A percentile compares a stretch with the other conserved stretches of the same genome.
Conservation (phyloP, 2,888 invertebrate species). For the Lasiommata megera region DNA sequence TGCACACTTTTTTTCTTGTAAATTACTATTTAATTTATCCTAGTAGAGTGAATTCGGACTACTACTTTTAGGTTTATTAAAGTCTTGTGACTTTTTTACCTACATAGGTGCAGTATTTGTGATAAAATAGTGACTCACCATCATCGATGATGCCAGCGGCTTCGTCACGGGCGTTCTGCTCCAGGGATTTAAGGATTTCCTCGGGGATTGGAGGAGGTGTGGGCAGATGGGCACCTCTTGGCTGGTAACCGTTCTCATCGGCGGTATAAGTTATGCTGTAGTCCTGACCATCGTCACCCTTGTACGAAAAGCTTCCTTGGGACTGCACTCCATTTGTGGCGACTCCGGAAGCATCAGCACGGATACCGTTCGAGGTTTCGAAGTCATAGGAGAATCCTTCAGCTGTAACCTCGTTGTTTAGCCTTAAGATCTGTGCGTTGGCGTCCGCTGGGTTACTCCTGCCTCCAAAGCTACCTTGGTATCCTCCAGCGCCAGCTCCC, state of each 20-base stretch:
- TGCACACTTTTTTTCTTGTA: no score
- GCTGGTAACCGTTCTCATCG: conserved; percentile 74
- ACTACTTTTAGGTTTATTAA: no score
- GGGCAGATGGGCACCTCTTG: conserved; percentile 71
- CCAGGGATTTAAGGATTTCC: conserved; percentile 70
- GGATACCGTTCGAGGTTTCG: conserved; percentile 74
- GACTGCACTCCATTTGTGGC: conserved; percentile 75
- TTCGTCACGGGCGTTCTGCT: conserved; percentile 76
- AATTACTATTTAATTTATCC: no score
- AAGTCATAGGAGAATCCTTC: conserved; percentile 74
- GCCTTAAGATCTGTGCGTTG: conserved; percentile 62
- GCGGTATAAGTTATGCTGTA: conserved; percentile 76
- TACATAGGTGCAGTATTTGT: no score
- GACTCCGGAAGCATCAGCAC: conserved; percentile 70
- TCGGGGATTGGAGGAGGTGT: conserved; percentile 76
- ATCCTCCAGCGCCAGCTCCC: conserved; percentile 36
- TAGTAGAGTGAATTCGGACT: no score
- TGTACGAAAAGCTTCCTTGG: conserved; percentile 74
- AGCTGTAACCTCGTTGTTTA: conserved; percentile 69
- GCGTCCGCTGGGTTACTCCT: conserved; percentile 58
- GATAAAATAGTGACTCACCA: conserved; percentile 53
- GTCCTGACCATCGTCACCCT: conserved; percentile 75
- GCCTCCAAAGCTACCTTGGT: conserved; percentile 41
- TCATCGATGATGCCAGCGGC: conserved; percentile 75
- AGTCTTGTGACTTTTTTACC: no score